Evolutionary conservation across 2,888 invertebrate genomes (phyloP), one percentile per base, ranked within the genome.

Genomic region (Chrysina gloriosa): DNA sequence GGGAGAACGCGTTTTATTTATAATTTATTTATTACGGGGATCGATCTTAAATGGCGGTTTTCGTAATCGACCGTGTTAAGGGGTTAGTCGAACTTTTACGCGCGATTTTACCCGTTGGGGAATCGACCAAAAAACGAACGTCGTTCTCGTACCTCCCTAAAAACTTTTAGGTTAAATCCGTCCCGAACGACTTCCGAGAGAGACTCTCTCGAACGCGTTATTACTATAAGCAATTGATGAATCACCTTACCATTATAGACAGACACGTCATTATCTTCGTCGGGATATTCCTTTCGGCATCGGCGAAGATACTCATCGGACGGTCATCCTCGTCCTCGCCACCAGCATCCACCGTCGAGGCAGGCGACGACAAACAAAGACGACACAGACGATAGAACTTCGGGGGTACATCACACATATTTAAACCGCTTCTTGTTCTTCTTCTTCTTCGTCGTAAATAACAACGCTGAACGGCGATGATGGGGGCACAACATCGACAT

Each of bases 301-400:
- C 65, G 58, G 50, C 69, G 67, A 90, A 86, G 85, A 91, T 91
- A 86, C 91, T 89, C 86, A 89, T 89, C 85, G 90, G 87, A 86
- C 88, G 89, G 86, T 88, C 89, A 88, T 91, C 91, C 31, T 19
- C 31, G 31, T 19, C 16, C 19, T 47, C 19, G 21, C 88, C 86
- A 86, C 85, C n/a, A n/a, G n/a, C n/a, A n/a, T 86, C 86, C 86
- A 80, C 79, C 78, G 16, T 19, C 52, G 6, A 14, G 45, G 9
- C 21, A 14, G 82, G 82, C 76, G 78, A 78, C 86, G 93, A 92
- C 90, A 94, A 91, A 90, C 94, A 94, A 89, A 94, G 91, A 87
- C 94, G 93, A 92, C 94, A 94, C 88, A 94, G 91, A 90, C 92
- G 92, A 89, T 92, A 92, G 88, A 93, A 94, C 90, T 93, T 94